Base-by-base conservation (phyloP, 1,140 invertebrate species). In the Nasonia giraulti region DNA sequence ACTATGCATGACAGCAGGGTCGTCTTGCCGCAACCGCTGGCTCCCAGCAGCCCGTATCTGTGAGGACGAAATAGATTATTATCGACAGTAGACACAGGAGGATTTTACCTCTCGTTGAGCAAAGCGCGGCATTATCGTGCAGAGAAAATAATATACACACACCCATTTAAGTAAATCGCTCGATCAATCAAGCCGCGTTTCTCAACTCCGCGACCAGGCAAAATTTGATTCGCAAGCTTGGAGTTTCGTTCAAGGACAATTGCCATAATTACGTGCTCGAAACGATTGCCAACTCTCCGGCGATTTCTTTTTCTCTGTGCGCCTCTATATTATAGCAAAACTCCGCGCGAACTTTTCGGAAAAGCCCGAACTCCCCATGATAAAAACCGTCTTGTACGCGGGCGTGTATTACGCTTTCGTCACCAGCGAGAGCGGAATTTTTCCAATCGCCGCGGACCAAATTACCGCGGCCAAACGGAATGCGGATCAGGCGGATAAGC, bases 1-100 rank as follows among this genome's bases (percentile, higher is more conserved):
- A 98, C 97, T 82, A 98, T 97, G 90, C 97, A 98, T 10, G 96
- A 96, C 0, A 98, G 94, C 4, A 98, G 93, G 0, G 97, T 98
- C 0, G 96, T 97, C 94, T 98, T 97, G 5, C 96, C 96, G 90
- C 96, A 97, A 23, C 97, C 97, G 83, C 96, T 98, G 71, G 96
- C 97, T 31, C 97, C 97, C 44, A 98, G 93, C 8, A 98, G 94
- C 86, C 97, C 97, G 90, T 98, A 98, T 91, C 97, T 97, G 93
- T 47, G 93, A 8, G 40, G 40, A 44, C 8, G 40, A 44, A 44
- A 44, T 40, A 44, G 33, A 37, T 37, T 37, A 37, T 37, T 6
- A 37, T 37, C 33, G 33, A 37, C 2, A 37, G 5, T 37, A 37
- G 33, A 37, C 27, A 27, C n/a, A 62, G 55, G 4, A 62, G n/a